Base-by-base conservation (phyloP, 2,113 vertebrate species). In the Ursus arctos region DNA sequence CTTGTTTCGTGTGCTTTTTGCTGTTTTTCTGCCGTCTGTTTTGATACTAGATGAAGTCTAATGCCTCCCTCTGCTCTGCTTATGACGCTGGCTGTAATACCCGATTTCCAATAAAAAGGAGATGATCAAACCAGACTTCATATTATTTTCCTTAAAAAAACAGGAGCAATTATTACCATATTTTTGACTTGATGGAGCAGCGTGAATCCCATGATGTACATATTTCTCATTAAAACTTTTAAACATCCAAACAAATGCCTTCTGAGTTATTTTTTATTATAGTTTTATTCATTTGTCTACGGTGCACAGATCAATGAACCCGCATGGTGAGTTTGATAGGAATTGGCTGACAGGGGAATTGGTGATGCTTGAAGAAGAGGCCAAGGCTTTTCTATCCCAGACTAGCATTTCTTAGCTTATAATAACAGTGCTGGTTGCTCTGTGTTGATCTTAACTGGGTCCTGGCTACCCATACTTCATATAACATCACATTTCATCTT, bases 61-160 rank as follows among this genome's bases (percentile, higher is more conserved):
- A 4, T 53, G n/a, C 36, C 63, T 91, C 43, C 21, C 31, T 84
- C 22, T 63, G 26, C 40, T 85, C 61, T 36, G 49, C 40, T 91
- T 69, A 49, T 82, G 93, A 79, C 7, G 14, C 21, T 67, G 36
- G 43, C 53, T 76, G 1, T 53, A 53, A 77, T 80, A 14, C 49
- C 31, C 71, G 22, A 80, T 80, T 95, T 96, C 47, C 18, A 57
- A 33, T 31, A 51, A 71, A 97, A 93, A 83, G 79, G 21, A 72
- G 51, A 59, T 67, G 65, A 22, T 76, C 47, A 83, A 61, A 51
- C 21, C 53, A 95, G 49, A 59, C 12, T 36, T 88, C 7, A 57
- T 91, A 47, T 57, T 91, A 72, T 59, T 96, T 86, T 57, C 36
- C 59, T 94, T 88, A 59, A 36, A 51, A 61, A 61, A 79, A n/a